Evolutionary conservation across 2,888 invertebrate genomes (phyloP), one percentile per base, ranked within the genome.

Genomic region (Leucophenga maculata): DNA sequence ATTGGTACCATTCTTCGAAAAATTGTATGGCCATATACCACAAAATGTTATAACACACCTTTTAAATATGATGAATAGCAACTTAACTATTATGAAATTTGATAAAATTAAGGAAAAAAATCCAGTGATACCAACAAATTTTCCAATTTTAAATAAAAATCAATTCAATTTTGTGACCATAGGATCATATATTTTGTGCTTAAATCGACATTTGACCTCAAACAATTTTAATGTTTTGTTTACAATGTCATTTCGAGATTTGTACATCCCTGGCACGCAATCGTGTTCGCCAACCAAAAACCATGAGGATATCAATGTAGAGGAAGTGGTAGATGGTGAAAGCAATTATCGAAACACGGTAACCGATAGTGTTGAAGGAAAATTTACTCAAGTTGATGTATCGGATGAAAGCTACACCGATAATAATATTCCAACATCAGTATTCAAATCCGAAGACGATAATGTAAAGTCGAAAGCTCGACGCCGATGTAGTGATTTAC

Each of bases 401-500:
- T 18, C 18, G 20, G n/a, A 54, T 1, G 22, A 32, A 18, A 75
- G 77, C 39, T 74, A 72, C 14, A 77, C 73, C 44, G 74, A 75
- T 55, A 78, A 77, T 26, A 78, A 80, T 16, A 75, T 78, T 48
- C 44, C 44, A 6, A 80, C 81, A 70, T 77, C 78, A 18, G 79
- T 79, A 71, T 71, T 77, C 16, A 85, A 83, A 70, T 67, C 67
- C 18, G 86, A 86, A 32, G 70, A 72, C n/a, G 71, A 74, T 6
- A 78, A 83, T 3, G 84, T 84, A 32, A 87, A 88, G 75, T 79
- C 85, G 0, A 88, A 86, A 67, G 86, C 88, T 11, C 91, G 94
- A 77, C 89, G 94, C 13, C 89, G 94, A 72, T 91, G 94, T 48
- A 94, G 93, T 87, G 92, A 93, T 31, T 88, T 94, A 11, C 92